phyloP scores from a whole-genome alignment of 1,140 invertebrate species.

The Teleogryllus occipitalis region DNA sequence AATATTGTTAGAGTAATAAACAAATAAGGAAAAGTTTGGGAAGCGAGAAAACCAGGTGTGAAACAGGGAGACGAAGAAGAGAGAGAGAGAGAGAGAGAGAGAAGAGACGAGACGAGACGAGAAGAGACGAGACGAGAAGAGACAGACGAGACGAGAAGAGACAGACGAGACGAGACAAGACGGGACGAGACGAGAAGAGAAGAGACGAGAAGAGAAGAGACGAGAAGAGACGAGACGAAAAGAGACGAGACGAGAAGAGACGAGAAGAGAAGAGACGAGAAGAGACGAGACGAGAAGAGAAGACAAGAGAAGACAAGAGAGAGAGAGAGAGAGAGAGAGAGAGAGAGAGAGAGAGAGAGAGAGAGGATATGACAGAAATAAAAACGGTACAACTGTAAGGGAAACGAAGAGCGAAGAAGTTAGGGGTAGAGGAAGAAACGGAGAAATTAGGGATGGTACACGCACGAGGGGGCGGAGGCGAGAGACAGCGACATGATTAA shows the following conservation, averaged over 20 bases:
- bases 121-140: background rate
- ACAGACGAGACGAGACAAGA: background rate
- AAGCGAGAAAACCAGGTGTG: background rate
- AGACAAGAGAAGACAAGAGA: conserved; percentile 14
- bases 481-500: no score
- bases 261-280: conserved; percentile 20
- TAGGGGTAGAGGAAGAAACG: no score
- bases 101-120: background rate
- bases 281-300: conserved; percentile 13
- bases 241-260: conserved; percentile 7
- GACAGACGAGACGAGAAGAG: background rate
- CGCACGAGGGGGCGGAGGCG: no score
- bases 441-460: no score
- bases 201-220: background rate
- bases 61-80: background rate
- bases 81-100: background rate
- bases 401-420: no score
- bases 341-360: background rate
- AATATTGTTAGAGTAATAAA: no score
- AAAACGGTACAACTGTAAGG: background rate
- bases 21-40: background rate
- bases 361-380: background rate
- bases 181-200: background rate
- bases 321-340: background rate
- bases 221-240: background rate